Evolutionary conservation across 2,888 invertebrate genomes (phyloP).

Genomic region (Parnassius glacialis): DNA sequence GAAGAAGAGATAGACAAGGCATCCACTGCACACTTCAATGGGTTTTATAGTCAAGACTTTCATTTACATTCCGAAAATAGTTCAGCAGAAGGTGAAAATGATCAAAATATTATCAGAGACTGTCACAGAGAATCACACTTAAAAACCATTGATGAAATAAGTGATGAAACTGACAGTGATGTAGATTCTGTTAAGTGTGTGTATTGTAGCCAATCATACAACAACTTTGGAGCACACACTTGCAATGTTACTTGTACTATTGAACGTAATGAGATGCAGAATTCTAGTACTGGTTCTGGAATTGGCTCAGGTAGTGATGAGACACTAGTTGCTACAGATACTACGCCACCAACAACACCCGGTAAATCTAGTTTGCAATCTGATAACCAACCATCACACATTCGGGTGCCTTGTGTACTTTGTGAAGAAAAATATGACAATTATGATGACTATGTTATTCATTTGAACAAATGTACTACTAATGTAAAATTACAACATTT

Average conservation of each 20-base stretch:
- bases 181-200: slow-evolving; percentile 73
- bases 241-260: slow-evolving; percentile 70
- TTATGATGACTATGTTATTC: slow-evolving; percentile 64
- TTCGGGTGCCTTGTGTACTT: slow-evolving; percentile 65
- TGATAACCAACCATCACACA: slow-evolving; percentile 35
- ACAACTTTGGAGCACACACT: slow-evolving; percentile 60
- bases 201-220: slow-evolving; percentile 66
- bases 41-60: slow-evolving; percentile 64
- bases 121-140: slow-evolving; percentile 32
- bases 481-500: slow-evolving; percentile 73
- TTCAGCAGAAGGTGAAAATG: slow-evolving; percentile 62
- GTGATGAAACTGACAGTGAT: slow-evolving; percentile 75
- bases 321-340: slow-evolving; percentile 67
- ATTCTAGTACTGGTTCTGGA: slow-evolving; percentile 54
- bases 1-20: slow-evolving; percentile 57
- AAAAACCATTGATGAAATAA: slow-evolving; percentile 50
- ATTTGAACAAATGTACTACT: slow-evolving; percentile 69
- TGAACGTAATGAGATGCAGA: slow-evolving; percentile 61
- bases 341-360: slow-evolving; percentile 39
- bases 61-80: slow-evolving; percentile 61
- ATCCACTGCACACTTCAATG: slow-evolving; percentile 56
- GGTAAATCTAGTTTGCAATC: slow-evolving; percentile 36
- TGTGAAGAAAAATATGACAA: slow-evolving; percentile 68
- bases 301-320: slow-evolving; percentile 62
- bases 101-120: slow-evolving; percentile 60